Evolutionary conservation across 2,797 vertebrate genomes (phyloP).

Genomic region (Erpetoichthys calabaricus): DNA sequence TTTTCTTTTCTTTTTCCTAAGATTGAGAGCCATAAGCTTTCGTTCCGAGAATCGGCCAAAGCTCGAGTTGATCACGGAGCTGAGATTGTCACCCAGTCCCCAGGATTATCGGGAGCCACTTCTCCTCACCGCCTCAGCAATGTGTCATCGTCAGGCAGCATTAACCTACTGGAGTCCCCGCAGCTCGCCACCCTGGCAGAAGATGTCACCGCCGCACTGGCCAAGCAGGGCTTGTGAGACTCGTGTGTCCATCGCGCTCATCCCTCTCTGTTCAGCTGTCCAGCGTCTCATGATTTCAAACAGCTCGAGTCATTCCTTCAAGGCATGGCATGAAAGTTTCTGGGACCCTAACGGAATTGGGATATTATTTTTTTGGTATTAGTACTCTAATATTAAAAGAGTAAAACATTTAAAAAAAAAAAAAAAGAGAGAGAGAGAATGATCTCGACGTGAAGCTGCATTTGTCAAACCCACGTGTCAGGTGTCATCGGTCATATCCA

Average conservation of each 20-base stretch:
- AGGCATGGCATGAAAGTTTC: slow-evolving; percentile 27
- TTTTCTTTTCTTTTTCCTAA: slow-evolving; percentile 24
- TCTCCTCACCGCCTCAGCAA: slow-evolving; percentile 86
- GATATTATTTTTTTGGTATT: background rate
- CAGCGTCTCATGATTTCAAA: slow-evolving; percentile 3
- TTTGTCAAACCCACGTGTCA: no score
- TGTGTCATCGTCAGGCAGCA: slow-evolving; percentile 87
- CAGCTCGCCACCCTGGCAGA: slow-evolving; percentile 89
- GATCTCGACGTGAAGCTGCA: no score
- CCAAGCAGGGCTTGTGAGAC: slow-evolving; percentile 97
- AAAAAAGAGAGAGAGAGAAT: no score
- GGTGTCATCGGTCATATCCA: no score
- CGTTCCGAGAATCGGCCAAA: slow-evolving; percentile 78
- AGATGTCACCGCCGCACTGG: slow-evolving; percentile 90
- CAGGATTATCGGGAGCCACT: slow-evolving; percentile 61
- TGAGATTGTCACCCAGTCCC: slow-evolving; percentile 76
- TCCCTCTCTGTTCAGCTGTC: slow-evolving; percentile 8
- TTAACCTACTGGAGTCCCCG: slow-evolving; percentile 88
- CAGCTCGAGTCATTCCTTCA: slow-evolving; percentile 21
- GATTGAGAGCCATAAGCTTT: slow-evolving; percentile 91
- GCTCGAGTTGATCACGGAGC: slow-evolving; percentile 87
- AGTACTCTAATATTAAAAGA: slow-evolving; percentile 23
- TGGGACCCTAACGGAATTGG: slow-evolving; percentile 5
- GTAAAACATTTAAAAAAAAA: slow-evolving; percentile 16
- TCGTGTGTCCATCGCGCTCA: slow-evolving; percentile 17